Evolutionary conservation across 2,888 invertebrate genomes (phyloP).

Genomic region (Andricus curvator): DNA sequence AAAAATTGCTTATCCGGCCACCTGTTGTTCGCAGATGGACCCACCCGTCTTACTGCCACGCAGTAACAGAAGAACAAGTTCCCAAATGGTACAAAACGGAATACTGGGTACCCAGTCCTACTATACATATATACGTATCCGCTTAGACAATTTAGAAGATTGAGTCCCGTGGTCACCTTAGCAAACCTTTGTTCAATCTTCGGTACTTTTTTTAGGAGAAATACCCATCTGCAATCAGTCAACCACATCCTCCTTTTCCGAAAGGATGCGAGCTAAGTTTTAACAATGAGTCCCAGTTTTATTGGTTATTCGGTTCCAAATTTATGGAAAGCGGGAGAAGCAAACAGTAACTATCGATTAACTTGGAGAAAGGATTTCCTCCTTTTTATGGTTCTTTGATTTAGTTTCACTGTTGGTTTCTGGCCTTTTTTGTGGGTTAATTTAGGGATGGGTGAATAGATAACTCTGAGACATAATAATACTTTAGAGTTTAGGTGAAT

Average conservation of each 20-base stretch:
- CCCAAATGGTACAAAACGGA: conserved; percentile 18
- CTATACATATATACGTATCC: neutral
- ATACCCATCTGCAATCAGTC: neutral
- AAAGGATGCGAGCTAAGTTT: conserved; percentile 12
- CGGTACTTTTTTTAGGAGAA: neutral
- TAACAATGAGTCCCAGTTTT: conserved; percentile 16
- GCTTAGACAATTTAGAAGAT: neutral
- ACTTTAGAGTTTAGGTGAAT: neutral
- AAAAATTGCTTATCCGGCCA: conserved; percentile 38
- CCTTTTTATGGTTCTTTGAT: conserved; percentile 28
- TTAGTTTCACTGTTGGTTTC: conserved; percentile 7
- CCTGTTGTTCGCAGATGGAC: conserved; percentile 38
- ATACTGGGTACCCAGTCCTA: neutral
- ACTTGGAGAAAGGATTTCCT: conserved; percentile 33
- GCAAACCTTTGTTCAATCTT: neutral
- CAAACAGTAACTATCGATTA: conserved; percentile 15
- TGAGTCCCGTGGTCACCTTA: neutral
- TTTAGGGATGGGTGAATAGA: neutral
- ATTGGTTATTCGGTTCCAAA: conserved; percentile 10
- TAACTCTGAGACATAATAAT: neutral
- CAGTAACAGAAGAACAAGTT: neutral
- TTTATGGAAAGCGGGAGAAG: conserved; percentile 3
- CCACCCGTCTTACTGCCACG: neutral
- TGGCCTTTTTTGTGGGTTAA: conserved; percentile 9
- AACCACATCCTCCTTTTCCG: conserved; percentile 16